phyloP scores from a whole-genome alignment of 2,888 invertebrate genomes.

The Dioctria linearis region DNA sequence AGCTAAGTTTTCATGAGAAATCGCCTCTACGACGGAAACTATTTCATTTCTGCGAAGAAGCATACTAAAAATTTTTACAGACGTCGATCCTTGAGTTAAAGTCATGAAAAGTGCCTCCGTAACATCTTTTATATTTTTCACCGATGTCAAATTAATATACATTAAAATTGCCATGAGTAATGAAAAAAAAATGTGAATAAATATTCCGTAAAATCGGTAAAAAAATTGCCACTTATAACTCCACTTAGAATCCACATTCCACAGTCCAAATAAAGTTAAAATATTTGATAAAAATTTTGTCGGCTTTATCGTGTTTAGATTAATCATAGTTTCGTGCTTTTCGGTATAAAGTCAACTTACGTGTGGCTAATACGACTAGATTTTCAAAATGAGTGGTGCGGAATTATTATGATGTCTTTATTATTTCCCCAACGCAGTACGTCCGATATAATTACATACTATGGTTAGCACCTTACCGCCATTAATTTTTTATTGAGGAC shows the following conservation, averaged over 20 bases:
- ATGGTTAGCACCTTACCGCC: no score
- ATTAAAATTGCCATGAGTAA: constrained; percentile 3
- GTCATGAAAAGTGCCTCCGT: constrained; percentile 65
- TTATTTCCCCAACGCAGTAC: no score
- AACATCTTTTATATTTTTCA: constrained; percentile 63
- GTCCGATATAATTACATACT: no score
- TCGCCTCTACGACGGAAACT: constrained; percentile 60
- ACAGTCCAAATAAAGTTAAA: constrained; percentile 5
- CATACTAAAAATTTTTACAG: constrained; percentile 64
- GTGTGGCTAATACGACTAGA: no score
- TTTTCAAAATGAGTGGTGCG: no score
- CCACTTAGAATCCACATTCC: constrained; percentile 7
- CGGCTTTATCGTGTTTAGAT: not conserved
- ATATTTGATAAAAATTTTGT: constrained; percentile 8
- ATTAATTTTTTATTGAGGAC: no score
- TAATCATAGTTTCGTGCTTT: not conserved
- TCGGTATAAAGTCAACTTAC: no score
- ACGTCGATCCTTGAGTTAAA: constrained; percentile 62
- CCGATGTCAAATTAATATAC: constrained; percentile 40
- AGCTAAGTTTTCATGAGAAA: constrained; percentile 51
- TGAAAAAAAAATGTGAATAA: constrained; percentile 19
- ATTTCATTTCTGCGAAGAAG: constrained; percentile 60
- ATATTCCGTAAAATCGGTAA: constrained; percentile 16
- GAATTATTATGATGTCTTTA: no score
- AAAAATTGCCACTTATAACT: not conserved